Base-by-base conservation (phyloP, 2,888 invertebrate genomes). In the Temnothorax ravouxi region DNA sequence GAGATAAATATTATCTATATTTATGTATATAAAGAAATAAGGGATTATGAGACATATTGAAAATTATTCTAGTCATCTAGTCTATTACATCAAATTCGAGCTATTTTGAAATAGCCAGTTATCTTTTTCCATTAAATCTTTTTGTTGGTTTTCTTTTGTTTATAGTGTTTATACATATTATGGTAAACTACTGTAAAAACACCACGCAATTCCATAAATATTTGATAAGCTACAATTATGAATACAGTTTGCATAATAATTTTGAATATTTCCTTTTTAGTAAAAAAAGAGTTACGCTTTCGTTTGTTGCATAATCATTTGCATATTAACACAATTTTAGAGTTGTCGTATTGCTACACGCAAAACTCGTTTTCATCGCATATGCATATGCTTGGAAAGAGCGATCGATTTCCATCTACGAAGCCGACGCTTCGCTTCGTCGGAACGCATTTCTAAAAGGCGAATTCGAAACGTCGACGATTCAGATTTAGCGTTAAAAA, bases 401-500 rank as follows among this genome's bases (percentile, higher is more conserved):
- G 13, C 56, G 56, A 80, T 80, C 59, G 79, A 80, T 80, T 80
- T 59, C 38, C 72, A 80, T 80, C 79, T 79, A 34, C 25, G 71
- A 59, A 47, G 72, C 38, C 38, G 25, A 71, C 47, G 59, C 38
- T 71, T 71, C 72, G 38, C 47, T 34, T 47, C 59, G n/a, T 72
- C 47, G 79, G 34, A 59, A 71, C n/a, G 71, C 72, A 41, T 71
- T 64, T 71, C 56, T 47, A 47, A 71, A 72, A 71, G 21, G 34
- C 21, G 44, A 79, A 38, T 59, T 59, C 25, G 59, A 71, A 59
- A 79, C 34, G 71, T 67, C 59, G 79, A 47, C 71, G 47, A 71
- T 77, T 56, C 47, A 61, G 21, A 79, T 59, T 79, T 80, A 71
- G 21, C 79, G 71, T 79, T 79, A 72, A 80, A 72, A 80, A 80